phyloP scores from a whole-genome alignment of 1,140 invertebrate species.

The Drosophila cardini region DNA sequence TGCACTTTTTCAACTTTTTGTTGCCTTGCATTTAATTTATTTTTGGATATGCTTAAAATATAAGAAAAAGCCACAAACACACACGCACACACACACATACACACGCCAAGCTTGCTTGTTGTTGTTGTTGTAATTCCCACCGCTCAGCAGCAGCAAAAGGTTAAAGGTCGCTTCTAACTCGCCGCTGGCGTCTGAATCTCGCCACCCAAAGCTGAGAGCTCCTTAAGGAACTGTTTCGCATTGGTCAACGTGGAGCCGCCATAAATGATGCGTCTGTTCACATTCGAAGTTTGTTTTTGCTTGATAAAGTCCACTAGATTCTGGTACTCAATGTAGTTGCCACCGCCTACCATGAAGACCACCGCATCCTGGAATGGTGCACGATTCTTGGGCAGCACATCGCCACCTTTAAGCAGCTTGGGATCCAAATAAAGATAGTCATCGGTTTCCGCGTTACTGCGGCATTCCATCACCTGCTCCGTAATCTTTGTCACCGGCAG shows the following conservation, averaged over 20 bases:
- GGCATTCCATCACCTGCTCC: slow-evolving; percentile 95
- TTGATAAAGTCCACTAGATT: slow-evolving; percentile 98
- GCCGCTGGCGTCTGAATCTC: slow-evolving; percentile 86
- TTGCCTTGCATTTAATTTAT: slow-evolving; percentile 80
- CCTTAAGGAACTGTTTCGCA: slow-evolving; percentile 96
- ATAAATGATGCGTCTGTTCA: slow-evolving; percentile 94
- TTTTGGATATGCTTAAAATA: slow-evolving; percentile 80
- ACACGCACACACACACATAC: slow-evolving; percentile 25
- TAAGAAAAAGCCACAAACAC: slow-evolving; percentile 64
- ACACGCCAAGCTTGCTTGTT: slow-evolving; percentile 20
- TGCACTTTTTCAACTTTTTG: slow-evolving; percentile 26
- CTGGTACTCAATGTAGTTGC: slow-evolving; percentile 99
- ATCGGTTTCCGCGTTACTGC: slow-evolving; percentile 91
- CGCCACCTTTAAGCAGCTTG: slow-evolving; percentile 92
- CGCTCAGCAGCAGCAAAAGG: slow-evolving; percentile 68
- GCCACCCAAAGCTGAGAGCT: slow-evolving; percentile 91
- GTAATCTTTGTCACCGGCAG: slow-evolving; percentile 96
- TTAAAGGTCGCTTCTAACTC: slow-evolving; percentile 72
- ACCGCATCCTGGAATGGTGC: slow-evolving; percentile 94
- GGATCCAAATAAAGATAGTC: slow-evolving; percentile 97
- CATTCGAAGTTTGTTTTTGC: slow-evolving; percentile 90
- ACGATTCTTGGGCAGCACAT: slow-evolving; percentile 88
- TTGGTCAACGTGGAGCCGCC: slow-evolving; percentile 97
- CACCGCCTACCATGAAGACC: slow-evolving; percentile 98
- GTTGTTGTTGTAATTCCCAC: slow-evolving; percentile 11